These are phyloP conservation scores for Popillia japonica DNA, from an alignment of 1,140 invertebrate genomes.

Conservation along the genomic window DNA sequence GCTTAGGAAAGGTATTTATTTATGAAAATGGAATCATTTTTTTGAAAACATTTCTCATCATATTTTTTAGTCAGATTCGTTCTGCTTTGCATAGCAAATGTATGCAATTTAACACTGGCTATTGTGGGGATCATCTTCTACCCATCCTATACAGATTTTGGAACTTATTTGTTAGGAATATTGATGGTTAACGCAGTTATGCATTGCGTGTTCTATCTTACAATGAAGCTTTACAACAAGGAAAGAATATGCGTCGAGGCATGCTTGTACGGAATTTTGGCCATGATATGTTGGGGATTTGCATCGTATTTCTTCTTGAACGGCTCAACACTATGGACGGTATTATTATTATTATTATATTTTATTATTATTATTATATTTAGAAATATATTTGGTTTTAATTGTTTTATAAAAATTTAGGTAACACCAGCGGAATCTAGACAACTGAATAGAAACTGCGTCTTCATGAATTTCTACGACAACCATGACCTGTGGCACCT, in stretches of 20 bases:
- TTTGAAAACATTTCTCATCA: not conserved
- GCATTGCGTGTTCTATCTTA: constrained; percentile 83
- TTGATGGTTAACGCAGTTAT: constrained; percentile 85
- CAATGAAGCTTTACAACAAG: constrained; percentile 80
- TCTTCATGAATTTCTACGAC: constrained; percentile 75
- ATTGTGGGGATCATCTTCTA: constrained; percentile 73
- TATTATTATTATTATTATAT: constrained; percentile 51
- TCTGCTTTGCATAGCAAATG: constrained; percentile 71
- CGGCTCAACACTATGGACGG: constrained; percentile 81
- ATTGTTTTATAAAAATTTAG: too few species aligned
- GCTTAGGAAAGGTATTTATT: not conserved
- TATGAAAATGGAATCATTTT: not conserved
- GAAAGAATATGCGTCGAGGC: constrained; percentile 74
- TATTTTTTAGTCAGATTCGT: constrained; percentile 61
- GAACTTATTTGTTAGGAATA: constrained; percentile 79
- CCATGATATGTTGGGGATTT: constrained; percentile 71
- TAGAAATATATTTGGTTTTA: too few species aligned
- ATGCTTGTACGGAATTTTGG: constrained; percentile 71
- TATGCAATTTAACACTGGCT: constrained; percentile 72
- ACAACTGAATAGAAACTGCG: constrained; percentile 70
- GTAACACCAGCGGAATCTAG: constrained; percentile 72
- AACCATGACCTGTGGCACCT: constrained; percentile 80
- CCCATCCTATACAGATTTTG: constrained; percentile 74
- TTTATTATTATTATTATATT: constrained; percentile 41
- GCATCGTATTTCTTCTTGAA: constrained; percentile 80